A percentile compares a stretch with the other conserved stretches of the same genome.
Conservation (phyloP, 2,888 invertebrate genomes). For the Listrodromus nycthemerus region DNA sequence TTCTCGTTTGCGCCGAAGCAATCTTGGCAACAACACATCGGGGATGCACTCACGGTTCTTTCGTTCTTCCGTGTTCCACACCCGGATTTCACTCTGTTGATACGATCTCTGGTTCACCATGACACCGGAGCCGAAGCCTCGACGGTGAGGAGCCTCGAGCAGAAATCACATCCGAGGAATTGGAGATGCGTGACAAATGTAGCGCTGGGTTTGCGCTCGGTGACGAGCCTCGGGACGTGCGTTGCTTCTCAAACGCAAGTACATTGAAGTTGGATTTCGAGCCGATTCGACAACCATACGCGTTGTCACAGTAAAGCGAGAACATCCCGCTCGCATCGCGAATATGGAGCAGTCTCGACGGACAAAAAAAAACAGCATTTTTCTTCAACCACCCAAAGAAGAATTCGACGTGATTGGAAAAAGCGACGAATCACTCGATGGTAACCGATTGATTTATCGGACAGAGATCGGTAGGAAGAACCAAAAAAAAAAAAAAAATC, state of each 20-base stretch:
- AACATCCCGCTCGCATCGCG: background rate
- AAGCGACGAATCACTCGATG: too few relatives aligned
- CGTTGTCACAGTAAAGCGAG: background rate
- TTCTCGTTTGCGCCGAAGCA: background rate
- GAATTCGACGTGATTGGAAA: too few relatives aligned
- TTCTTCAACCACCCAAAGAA: too few relatives aligned
- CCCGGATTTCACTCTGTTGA: slow-evolving; percentile 7
- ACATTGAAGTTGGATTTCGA: background rate
- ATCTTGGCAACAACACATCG: slow-evolving; percentile 6
- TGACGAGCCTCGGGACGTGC: slow-evolving; percentile 93
- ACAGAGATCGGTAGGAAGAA: too few relatives aligned
- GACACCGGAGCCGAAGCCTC: slow-evolving; percentile 26
- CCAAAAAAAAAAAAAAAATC: slow-evolving; percentile 52
- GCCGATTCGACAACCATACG: slow-evolving; percentile 11
- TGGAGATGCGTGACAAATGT: slow-evolving; percentile 88
- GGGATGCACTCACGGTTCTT: background rate
- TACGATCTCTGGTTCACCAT: slow-evolving; percentile 1
- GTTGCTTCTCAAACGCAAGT: slow-evolving; percentile 89
- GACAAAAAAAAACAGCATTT: too few relatives aligned
- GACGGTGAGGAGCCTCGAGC: background rate
- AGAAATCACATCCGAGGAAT: slow-evolving; percentile 63
- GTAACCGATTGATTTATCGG: too few relatives aligned
- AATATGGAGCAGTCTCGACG: background rate
- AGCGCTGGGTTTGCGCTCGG: slow-evolving; percentile 86
- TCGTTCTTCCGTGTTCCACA: slow-evolving; percentile 12